Evolutionary conservation across 2,797 vertebrate genomes (phyloP), one percentile per base, ranked within the genome.

Genomic region (Helicolenus hilgendorfi): DNA sequence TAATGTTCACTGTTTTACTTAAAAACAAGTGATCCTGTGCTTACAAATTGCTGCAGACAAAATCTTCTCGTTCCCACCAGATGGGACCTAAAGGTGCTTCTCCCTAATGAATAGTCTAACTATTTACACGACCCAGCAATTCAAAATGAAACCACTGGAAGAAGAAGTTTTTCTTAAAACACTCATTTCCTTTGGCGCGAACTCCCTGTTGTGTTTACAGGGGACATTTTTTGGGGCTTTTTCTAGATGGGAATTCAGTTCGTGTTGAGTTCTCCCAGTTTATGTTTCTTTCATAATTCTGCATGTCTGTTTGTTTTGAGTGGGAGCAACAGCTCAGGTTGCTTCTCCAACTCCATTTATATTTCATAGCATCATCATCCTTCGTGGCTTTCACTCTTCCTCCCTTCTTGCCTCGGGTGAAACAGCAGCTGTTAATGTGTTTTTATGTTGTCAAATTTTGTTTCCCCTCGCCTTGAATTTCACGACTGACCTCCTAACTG

Each of bases 221-320:
- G 9, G 9, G 13, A 24, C 53, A 78, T 60, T 27, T 11, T 5
- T 84, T 73, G 13, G 3, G 1, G 3, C 3, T 38, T 81, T 69
- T 67, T 76, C 8, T 5, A 24, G 36, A 53, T 0, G 4, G 8
- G 33, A 55, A 11, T 56, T 14, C 45, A 24, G 35, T 27, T 45
- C 67, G n/a, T 53, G 7, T 33, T 70, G 33, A 55, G 14, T 35
- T 59, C 20, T 63, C 49, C 35, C 35, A 53, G 5, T 72, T 60
- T 49, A 72, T 77, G 27, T 77, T 75, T 77, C 35, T 79, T 87
- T 60, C 60, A 75, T 80, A 33, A 64, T 26, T 22, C 36, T 77
- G 56, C 11, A 6, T 63, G 56, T 63, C 11, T 81, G 60, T 70
- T 72, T 84, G 49, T 78, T 81, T 73, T 77, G 60, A 88, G 80